phyloP scores from a whole-genome alignment of 92 coral and sea anemone genomes.

The Parazoanthus darwini region DNA sequence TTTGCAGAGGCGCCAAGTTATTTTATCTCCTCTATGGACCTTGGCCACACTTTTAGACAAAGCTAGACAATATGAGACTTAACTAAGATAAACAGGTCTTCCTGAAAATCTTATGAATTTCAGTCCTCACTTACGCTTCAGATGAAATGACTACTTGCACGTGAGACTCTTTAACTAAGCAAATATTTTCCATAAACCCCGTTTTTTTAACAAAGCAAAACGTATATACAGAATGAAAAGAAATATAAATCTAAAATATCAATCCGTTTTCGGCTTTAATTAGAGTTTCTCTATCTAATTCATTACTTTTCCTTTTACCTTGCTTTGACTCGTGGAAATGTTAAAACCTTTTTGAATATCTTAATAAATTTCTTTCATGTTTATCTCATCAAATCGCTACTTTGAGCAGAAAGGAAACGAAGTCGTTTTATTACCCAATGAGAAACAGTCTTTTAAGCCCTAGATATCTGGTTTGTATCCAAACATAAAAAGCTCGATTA shows the following conservation, averaged over 20 bases:
- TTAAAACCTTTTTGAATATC: slow-evolving; percentile 46
- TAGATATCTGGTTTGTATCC: slow-evolving; percentile 65
- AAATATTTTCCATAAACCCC: neutral
- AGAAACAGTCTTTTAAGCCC: slow-evolving; percentile 41
- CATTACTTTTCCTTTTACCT: slow-evolving; percentile 35
- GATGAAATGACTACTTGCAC: neutral
- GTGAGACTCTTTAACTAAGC: neutral
- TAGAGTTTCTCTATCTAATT: slow-evolving; percentile 9
- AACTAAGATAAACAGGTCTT: slow-evolving; percentile 29
- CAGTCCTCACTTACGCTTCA: neutral
- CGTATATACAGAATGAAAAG: too few species aligned
- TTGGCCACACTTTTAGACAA: slow-evolving; percentile 27
- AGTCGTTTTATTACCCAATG: slow-evolving; percentile 15
- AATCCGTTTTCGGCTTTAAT: neutral
- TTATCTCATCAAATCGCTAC: slow-evolving; percentile 52
- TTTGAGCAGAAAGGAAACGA: slow-evolving; percentile 48
- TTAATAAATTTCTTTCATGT: slow-evolving; percentile 47
- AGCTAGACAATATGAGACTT: slow-evolving; percentile 13
- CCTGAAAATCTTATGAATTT: neutral
- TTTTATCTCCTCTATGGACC: slow-evolving; percentile 31
- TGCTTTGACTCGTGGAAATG: slow-evolving; percentile 44
- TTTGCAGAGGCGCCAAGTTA: slow-evolving; percentile 18
- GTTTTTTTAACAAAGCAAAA: neutral
- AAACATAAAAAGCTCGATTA: slow-evolving; percentile 75
- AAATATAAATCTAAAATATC: neutral